Percentiles rank a stretch among this genome's conserved stretches.
Evolutionary conservation across 1,140 invertebrate species (phyloP).

Genomic region (Ostrea denselamellosa): DNA sequence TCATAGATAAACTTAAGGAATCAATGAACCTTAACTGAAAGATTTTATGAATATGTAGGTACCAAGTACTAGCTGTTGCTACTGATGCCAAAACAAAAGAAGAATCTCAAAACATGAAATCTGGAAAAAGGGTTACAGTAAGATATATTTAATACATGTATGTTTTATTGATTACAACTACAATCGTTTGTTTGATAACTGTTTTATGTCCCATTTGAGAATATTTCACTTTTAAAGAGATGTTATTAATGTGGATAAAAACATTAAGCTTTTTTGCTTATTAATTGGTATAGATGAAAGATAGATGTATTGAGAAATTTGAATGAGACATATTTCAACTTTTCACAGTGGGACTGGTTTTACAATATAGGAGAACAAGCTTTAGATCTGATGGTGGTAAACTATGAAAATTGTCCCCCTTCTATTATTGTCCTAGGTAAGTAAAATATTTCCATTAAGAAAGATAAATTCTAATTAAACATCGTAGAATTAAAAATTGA

Average conservation of each 20-base stretch:
- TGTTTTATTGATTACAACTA: neutral
- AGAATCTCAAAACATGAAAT: slow-evolving; percentile 76
- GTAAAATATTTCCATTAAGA: slow-evolving; percentile 57
- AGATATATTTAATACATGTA: slow-evolving; percentile 46
- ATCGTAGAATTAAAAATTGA: neutral
- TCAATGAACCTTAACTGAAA: too few species aligned
- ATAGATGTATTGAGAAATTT: neutral
- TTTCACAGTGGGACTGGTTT: slow-evolving; percentile 84
- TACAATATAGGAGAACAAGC: slow-evolving; percentile 89
- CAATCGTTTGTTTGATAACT: neutral
- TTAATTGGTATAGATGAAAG: neutral
- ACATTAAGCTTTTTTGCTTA: neutral
- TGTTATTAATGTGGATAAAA: neutral
- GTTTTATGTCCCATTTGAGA: too few species aligned
- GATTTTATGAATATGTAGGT: slow-evolving; percentile 63
- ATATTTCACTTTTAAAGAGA: too few species aligned
- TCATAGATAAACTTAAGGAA: too few species aligned
- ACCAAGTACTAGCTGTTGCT: slow-evolving; percentile 79
- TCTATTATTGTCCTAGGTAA: slow-evolving; percentile 87
- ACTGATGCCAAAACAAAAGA: slow-evolving; percentile 75
- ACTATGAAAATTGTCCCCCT: slow-evolving; percentile 76
- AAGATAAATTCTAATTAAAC: neutral
- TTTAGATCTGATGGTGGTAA: slow-evolving; percentile 69
- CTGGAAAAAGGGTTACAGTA: slow-evolving; percentile 78
- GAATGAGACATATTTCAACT: slow-evolving; percentile 36